phyloP scores from a whole-genome alignment of 2,888 invertebrate genomes.

The Scaptomyza cyrtandrae region DNA sequence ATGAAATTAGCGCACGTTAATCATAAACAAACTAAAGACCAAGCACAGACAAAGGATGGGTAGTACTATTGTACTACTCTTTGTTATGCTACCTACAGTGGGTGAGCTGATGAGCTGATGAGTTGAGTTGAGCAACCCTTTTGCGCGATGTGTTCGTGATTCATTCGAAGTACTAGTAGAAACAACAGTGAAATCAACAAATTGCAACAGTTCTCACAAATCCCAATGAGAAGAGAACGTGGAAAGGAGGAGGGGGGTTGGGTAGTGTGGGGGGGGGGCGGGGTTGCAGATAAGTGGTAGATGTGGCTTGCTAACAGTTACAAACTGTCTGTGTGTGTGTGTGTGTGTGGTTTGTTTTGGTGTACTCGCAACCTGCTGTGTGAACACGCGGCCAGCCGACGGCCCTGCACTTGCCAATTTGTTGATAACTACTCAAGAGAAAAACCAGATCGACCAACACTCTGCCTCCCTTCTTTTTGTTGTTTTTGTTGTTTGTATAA shows the following conservation, averaged over 20 bases:
- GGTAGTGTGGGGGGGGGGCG: no score
- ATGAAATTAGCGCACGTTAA: constrained; percentile 79
- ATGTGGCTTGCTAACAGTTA: constrained; percentile 12
- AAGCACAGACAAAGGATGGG: neutral
- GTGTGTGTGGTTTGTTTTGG: neutral
- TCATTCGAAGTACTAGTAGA: constrained; percentile 10
- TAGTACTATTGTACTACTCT: neutral
- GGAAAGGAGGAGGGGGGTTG: no score
- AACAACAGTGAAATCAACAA: constrained; percentile 46
- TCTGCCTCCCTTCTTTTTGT: neutral
- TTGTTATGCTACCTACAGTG: neutral
- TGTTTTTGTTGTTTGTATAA: neutral
- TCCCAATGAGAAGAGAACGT: neutral
- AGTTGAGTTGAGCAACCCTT: constrained; percentile 57
- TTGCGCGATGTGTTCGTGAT: constrained; percentile 32
- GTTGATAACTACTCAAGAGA: constrained; percentile 65
- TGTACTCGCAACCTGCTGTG: constrained; percentile 67
- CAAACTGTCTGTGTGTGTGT: neutral
- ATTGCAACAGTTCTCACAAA: constrained; percentile 76
- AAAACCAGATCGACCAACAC: constrained; percentile 42
- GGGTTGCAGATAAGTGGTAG: neutral
- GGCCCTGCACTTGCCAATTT: constrained; percentile 75
- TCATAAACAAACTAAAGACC: constrained; percentile 74
- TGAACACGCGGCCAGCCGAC: constrained; percentile 60
- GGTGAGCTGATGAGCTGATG: constrained; percentile 18